phyloP scores from a whole-genome alignment of 2,113 vertebrate species.

The Triplophysa tibetana region DNA sequence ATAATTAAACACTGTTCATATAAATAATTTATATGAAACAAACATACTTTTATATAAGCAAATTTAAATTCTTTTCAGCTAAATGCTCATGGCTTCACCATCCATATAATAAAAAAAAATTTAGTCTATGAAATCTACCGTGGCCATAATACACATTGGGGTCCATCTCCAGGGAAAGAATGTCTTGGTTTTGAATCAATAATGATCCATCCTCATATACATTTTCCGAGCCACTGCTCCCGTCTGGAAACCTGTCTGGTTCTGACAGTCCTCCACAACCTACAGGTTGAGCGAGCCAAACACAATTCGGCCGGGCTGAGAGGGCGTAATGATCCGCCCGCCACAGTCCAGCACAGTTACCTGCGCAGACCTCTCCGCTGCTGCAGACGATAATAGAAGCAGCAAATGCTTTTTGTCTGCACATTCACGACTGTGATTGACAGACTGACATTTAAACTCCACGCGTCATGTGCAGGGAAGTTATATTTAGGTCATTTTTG shows the following conservation, averaged over 20 bases:
- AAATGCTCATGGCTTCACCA: no score
- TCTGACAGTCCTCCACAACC: slow-evolving; percentile 37
- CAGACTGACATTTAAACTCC: not conserved
- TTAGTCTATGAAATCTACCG: not conserved
- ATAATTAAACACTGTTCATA: no score
- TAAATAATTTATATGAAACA: no score
- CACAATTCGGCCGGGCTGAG: slow-evolving; percentile 9
- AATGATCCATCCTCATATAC: slow-evolving; percentile 44
- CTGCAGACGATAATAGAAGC: not conserved
- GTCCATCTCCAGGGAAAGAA: slow-evolving; percentile 23
- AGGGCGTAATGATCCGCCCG: slow-evolving; percentile 9
- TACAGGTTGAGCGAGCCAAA: slow-evolving; percentile 29
- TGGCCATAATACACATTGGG: not conserved
- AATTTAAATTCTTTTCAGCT: no score
- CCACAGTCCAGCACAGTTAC: slow-evolving; percentile 10
- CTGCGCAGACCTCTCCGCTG: not conserved
- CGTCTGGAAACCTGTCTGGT: slow-evolving; percentile 5
- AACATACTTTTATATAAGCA: no score
- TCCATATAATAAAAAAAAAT: not conserved
- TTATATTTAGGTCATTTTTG: not conserved
- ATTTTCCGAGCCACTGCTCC: slow-evolving; percentile 50
- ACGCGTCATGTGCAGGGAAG: not conserved
- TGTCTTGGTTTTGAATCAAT: slow-evolving; percentile 37
- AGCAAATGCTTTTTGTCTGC: not conserved
- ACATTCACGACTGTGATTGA: not conserved